These are phyloP conservation scores for Linyphia triangularis DNA, from an alignment of 2,888 invertebrate species.

Conservation along the genomic window DNA sequence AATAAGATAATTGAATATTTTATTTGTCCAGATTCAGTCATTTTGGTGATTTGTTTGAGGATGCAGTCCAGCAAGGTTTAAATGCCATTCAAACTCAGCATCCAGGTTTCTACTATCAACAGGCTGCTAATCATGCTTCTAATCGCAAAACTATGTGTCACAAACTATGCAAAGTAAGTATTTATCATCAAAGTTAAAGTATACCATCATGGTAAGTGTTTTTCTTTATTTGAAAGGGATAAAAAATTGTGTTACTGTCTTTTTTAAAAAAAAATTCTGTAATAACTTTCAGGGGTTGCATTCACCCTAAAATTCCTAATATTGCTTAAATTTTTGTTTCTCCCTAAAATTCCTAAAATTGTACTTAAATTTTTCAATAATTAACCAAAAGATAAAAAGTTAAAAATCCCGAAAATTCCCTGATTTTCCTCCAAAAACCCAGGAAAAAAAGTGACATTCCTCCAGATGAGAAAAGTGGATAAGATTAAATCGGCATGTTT, in stretches of 20 bases:
- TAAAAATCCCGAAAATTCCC: too few species aligned
- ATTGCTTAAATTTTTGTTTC: too few species aligned
- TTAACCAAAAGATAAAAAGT: too few species aligned
- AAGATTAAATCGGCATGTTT: too few species aligned
- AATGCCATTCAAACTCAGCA: slow-evolving; percentile 97
- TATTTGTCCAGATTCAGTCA: slow-evolving; percentile 77
- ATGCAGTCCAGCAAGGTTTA: slow-evolving; percentile 93
- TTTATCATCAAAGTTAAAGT: not conserved
- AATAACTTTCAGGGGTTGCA: not conserved
- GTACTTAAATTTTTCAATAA: too few species aligned
- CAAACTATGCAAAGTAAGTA: slow-evolving; percentile 85
- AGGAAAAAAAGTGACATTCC: too few species aligned
- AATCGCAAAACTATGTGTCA: slow-evolving; percentile 87
- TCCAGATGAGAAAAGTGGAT: too few species aligned
- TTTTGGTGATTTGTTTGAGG: slow-evolving; percentile 97
- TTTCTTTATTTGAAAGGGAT: not conserved
- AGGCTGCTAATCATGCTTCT: slow-evolving; percentile 93
- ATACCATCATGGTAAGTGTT: not conserved
- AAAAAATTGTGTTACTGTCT: not conserved
- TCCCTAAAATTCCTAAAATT: too few species aligned
- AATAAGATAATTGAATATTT: too few species aligned
- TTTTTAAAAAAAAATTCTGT: not conserved
- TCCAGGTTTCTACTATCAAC: slow-evolving; percentile 97
- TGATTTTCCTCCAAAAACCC: too few species aligned
- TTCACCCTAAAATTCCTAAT: too few species aligned